Percentiles rank a stretch among this genome's conserved stretches.
Conservation (phyloP, 2,113 vertebrate species). For the Ameiurus melas region DNA sequence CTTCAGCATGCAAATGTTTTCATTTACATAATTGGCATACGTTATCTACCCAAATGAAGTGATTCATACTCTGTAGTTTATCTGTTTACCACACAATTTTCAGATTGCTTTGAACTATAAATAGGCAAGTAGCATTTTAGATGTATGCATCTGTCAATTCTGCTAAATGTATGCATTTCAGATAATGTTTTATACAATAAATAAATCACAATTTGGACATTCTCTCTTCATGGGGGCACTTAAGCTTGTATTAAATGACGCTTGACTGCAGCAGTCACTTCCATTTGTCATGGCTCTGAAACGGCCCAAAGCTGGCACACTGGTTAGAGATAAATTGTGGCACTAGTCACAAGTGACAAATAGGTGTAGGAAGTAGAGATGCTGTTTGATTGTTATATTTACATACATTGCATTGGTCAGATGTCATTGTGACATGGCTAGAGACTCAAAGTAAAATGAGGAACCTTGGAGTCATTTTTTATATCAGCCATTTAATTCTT, state of each 20-base stretch:
- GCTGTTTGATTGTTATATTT: slow-evolving; percentile 37
- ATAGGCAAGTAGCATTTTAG: neutral
- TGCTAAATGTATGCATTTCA: neutral
- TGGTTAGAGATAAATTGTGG: slow-evolving; percentile 8
- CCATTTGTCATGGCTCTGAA: slow-evolving; percentile 33
- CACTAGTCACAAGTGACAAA: slow-evolving; percentile 38
- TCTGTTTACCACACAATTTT: slow-evolving; percentile 19
- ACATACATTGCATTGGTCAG: slow-evolving; percentile 23
- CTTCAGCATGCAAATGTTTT: slow-evolving; percentile 40
- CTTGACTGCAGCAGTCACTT: slow-evolving; percentile 31
- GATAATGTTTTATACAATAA: slow-evolving; percentile 17
- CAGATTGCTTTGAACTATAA: slow-evolving; percentile 28
- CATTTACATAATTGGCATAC: slow-evolving; percentile 37
- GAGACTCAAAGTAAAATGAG: neutral
- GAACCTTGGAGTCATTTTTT: no score
- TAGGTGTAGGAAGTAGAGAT: slow-evolving; percentile 40
- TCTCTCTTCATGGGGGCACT: slow-evolving; percentile 18
- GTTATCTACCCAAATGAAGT: slow-evolving; percentile 29
- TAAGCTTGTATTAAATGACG: slow-evolving; percentile 28
- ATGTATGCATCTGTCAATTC: slow-evolving; percentile 4
- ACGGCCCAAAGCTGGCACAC: slow-evolving; percentile 9
- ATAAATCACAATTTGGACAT: slow-evolving; percentile 31
- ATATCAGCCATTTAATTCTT: no score
- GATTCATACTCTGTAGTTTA: slow-evolving; percentile 38
- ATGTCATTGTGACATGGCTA: slow-evolving; percentile 33